Percentiles rank a stretch among this genome's conserved stretches.
These are phyloP conservation scores for Lepus oiostolus DNA, from an alignment of 2,797 vertebrate genomes.

Conservation along the genomic window DNA sequence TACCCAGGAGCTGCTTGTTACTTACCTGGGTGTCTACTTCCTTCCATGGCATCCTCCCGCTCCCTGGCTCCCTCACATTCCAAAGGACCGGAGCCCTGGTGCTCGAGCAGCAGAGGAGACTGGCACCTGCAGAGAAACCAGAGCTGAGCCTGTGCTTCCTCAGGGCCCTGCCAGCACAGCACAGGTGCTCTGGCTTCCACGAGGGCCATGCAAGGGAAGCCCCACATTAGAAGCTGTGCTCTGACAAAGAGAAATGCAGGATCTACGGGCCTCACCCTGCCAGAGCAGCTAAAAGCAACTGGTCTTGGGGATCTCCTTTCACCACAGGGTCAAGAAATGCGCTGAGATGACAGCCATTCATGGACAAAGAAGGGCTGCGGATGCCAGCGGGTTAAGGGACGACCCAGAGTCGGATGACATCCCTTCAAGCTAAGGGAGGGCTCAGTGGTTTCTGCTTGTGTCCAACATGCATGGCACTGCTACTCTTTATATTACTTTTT, in stretches of 20 bases:
- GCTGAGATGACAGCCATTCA: neutral
- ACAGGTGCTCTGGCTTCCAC: neutral
- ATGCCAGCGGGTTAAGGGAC: accelerated
- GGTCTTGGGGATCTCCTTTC: neutral
- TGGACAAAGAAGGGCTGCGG: accelerated
- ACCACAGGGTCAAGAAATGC: neutral
- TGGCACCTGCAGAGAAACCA: conserved; percentile 91
- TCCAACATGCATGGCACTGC: no score
- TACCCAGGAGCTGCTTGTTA: conserved; percentile 62
- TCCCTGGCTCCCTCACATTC: conserved; percentile 93
- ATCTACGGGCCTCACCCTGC: no score
- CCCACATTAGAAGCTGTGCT: neutral
- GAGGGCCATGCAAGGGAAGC: neutral
- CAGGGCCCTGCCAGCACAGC: neutral
- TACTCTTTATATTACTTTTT: neutral
- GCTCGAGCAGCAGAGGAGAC: conserved; percentile 94
- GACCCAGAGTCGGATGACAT: neutral
- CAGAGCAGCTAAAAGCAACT: neutral
- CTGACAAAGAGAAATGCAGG: neutral
- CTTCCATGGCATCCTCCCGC: conserved; percentile 93
- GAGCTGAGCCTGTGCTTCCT: conserved; percentile 21
- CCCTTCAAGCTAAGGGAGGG: neutral
- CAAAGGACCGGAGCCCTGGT: conserved; percentile 89
- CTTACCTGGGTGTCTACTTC: conserved; percentile 90
- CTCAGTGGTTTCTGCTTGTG: neutral